Evolutionary conservation across 2,113 vertebrate genomes (phyloP), one percentile per base, ranked within the genome.

Genomic region (Galeopterus variegatus): DNA sequence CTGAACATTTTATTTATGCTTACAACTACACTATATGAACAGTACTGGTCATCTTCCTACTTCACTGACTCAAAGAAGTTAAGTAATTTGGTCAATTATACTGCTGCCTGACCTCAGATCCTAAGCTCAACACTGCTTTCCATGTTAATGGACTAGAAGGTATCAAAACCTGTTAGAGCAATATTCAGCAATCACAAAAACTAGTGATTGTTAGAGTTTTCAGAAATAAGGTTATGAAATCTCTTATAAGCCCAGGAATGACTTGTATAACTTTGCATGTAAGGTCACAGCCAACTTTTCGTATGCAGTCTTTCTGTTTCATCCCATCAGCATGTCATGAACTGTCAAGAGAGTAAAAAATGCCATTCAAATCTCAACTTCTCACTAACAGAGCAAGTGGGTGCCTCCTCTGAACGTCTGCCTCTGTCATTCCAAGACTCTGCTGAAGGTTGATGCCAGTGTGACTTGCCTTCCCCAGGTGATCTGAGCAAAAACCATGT

Each of bases 231-330:
- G 13, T 6, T 12, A 26, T 50, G 76, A 58, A 88, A 58, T 41
- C 15, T 67, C 18, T 60, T 41, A 19, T 7, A 48, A 84, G 88
- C 77, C 64, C 60, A 88, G 80, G 36, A 86, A 82, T 45, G 41
- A 67, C 84, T 88, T 96, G 8, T 52, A 86, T 95, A 86, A 96
- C 56, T 96, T 84, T 77, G 45, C 95, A 94, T 52, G 69, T 88
- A 91, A 82, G 93, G 86, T 91, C 89, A 93, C 26, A 83, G 81
- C 12, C 31, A 89, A 94, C 79, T 86, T 65, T 62, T 17, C 62
- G 72, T 3, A 56, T 23, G 5, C 7, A 67, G 19, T 18, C 31
- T 95, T 88, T 77, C 91, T 69, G 64, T 33, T 97, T 83, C 31
- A 88, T 82, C 21, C 92, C 28, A 36, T 72, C 79, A 56, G 72